A percentile compares a stretch with the other conserved stretches of the same genome.
phyloP scores from a whole-genome alignment of 1,140 invertebrate species.

The Drosophila pseudoananassae region DNA sequence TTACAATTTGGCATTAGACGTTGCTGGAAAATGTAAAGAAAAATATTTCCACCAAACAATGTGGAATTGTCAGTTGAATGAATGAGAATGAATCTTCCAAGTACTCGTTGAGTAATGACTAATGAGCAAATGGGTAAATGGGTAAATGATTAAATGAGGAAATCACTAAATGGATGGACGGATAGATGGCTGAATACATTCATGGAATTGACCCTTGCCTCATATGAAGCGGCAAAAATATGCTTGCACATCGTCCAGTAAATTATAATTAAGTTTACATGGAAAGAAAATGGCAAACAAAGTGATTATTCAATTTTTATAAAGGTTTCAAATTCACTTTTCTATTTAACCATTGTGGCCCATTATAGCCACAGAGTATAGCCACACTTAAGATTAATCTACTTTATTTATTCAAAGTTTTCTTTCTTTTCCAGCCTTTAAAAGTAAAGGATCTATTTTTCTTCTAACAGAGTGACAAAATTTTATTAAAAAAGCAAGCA shows the following conservation, averaged over 20 bases:
- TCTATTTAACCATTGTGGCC: no score
- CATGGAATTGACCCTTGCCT: constrained; percentile 26
- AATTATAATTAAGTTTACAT: constrained; percentile 45
- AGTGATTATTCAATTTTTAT: no score
- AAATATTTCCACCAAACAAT: constrained; percentile 17
- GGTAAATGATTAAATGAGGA: constrained; percentile 5
- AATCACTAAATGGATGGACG: constrained; percentile 8
- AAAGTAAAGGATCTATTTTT: no score
- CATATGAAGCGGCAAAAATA: constrained; percentile 47
- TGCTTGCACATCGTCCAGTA: constrained; percentile 21
- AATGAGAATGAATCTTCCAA: background rate
- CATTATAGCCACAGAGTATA: no score
- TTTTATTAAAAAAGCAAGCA: no score
- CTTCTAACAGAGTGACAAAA: no score
- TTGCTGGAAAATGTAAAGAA: background rate
- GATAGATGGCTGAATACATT: constrained; percentile 30
- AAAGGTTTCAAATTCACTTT: no score
- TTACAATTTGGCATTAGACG: constrained; percentile 7
- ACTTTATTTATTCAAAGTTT: no score
- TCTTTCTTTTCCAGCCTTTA: no score
- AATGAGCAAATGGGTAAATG: constrained; percentile 21
- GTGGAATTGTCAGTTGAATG: constrained; percentile 32
- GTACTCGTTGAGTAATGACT: constrained; percentile 4
- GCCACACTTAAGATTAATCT: no score
- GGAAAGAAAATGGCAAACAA: background rate